These are phyloP conservation scores for Pteropus alecto DNA, from an alignment of 2,113 vertebrate species.

Conservation along the genomic window DNA sequence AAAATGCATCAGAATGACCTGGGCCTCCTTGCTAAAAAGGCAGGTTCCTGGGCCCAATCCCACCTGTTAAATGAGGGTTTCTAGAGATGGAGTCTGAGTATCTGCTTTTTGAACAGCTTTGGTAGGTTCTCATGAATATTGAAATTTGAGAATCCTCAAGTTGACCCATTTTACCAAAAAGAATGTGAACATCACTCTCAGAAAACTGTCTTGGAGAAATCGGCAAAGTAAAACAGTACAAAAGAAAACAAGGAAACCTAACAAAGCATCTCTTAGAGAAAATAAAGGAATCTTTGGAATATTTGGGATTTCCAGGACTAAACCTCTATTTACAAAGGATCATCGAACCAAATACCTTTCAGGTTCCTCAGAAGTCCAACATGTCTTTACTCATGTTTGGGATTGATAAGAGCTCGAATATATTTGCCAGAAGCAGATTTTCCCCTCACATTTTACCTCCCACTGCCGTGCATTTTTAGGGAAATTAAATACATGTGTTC, in stretches of 20 bases:
- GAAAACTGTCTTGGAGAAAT: not conserved
- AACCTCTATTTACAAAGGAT: not conserved
- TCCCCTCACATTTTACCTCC: not conserved
- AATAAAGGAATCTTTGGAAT: not conserved
- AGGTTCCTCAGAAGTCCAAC: not conserved
- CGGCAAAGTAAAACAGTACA: not conserved
- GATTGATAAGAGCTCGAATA: not conserved
- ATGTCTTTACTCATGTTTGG: not conserved
- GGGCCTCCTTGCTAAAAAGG: not conserved
- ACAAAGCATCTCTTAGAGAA: not conserved
- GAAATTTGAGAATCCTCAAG: not conserved
- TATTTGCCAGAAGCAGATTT: not conserved
- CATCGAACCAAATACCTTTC: not conserved
- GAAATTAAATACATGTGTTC: constrained; percentile 20
- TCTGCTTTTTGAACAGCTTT: not conserved
- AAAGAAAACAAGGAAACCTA: not conserved
- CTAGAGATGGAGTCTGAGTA: not conserved
- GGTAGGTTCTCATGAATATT: not conserved
- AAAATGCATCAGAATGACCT: not conserved
- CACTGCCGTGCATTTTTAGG: not conserved
- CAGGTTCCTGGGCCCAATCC: not conserved
- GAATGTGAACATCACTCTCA: not conserved
- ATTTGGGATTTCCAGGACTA: not conserved
- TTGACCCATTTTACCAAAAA: not conserved
- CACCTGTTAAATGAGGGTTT: not conserved